phyloP scores from a whole-genome alignment of 1,140 invertebrate genomes.

The Drosophila murphyi region DNA sequence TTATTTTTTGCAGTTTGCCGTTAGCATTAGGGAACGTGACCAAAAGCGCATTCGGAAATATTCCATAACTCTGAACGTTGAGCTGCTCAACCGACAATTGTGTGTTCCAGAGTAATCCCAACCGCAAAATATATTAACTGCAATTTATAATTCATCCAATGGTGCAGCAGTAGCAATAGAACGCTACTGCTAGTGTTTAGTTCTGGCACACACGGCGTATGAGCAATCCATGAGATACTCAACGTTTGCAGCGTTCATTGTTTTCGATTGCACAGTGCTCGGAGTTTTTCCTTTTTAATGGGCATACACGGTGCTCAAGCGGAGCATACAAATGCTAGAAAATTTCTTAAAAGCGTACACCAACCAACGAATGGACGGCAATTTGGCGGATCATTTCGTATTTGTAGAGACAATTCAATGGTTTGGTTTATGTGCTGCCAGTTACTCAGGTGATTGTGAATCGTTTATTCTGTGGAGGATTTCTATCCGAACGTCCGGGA shows the following conservation, averaged over 20 bases:
- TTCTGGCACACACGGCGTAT: conserved; percentile 29
- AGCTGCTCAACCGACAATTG: conserved; percentile 14
- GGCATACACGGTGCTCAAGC: conserved; percentile 38
- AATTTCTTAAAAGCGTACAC: conserved; percentile 41
- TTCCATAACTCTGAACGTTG: conserved; percentile 30
- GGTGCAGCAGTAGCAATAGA: background rate
- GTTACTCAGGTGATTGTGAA: conserved; percentile 44
- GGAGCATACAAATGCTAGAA: conserved; percentile 48
- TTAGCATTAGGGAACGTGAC: conserved; percentile 32
- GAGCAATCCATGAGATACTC: conserved; percentile 31
- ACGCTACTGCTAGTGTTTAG: conserved; percentile 12
- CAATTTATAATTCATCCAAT: conserved; percentile 54
- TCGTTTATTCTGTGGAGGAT: conserved; percentile 40
- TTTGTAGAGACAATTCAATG: conserved; percentile 43
- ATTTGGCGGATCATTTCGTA: conserved; percentile 35
- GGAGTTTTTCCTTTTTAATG: conserved; percentile 42
- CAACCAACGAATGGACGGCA: conserved; percentile 46
- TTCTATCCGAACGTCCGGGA: conserved; percentile 28
- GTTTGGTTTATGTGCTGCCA: conserved; percentile 39
- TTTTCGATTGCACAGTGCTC: conserved; percentile 31
- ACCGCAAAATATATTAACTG: conserved; percentile 50
- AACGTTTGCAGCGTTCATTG: conserved; percentile 32
- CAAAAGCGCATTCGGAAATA: conserved; percentile 28
- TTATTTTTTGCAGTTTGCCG: background rate
- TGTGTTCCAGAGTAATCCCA: conserved; percentile 33